A percentile compares a stretch with the other conserved stretches of the same genome.
These are phyloP conservation scores for Phalacrocorax aristotelis DNA, from an alignment of 2,113 vertebrate species.

Conservation along the genomic window DNA sequence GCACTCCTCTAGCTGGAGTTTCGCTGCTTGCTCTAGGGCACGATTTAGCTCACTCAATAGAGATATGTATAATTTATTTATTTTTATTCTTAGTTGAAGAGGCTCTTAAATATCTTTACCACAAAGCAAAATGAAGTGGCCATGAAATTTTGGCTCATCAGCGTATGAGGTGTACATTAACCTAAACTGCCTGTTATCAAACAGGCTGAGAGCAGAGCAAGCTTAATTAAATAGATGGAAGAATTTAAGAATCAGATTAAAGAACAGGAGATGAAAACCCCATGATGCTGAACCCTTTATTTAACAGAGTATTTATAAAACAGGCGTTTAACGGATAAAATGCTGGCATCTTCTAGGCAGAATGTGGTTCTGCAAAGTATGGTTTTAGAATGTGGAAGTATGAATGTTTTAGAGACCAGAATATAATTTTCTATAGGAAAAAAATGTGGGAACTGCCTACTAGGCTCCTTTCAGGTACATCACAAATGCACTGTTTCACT, in stretches of 20 bases:
- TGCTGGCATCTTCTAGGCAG: background rate
- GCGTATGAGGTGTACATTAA: background rate
- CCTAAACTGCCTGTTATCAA: background rate
- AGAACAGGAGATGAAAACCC: background rate
- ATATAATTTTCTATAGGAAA: background rate
- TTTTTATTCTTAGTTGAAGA: background rate
- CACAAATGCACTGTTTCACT: background rate
- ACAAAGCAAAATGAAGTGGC: background rate
- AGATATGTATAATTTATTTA: background rate
- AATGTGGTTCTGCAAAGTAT: background rate
- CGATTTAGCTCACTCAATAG: background rate
- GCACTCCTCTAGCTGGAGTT: background rate
- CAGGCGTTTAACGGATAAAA: background rate
- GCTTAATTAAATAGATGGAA: background rate
- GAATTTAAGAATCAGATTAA: background rate
- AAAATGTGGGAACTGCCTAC: background rate
- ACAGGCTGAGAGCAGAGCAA: background rate
- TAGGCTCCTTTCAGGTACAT: background rate
- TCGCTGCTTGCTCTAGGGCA: background rate
- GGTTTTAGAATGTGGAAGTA: background rate
- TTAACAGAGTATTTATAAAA: background rate
- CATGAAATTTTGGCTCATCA: background rate
- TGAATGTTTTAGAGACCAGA: background rate
- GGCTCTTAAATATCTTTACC: background rate
- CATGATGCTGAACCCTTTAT: background rate